Conservation (phyloP, 2,113 vertebrate genomes). For the Cichladusa arquata region DNA sequence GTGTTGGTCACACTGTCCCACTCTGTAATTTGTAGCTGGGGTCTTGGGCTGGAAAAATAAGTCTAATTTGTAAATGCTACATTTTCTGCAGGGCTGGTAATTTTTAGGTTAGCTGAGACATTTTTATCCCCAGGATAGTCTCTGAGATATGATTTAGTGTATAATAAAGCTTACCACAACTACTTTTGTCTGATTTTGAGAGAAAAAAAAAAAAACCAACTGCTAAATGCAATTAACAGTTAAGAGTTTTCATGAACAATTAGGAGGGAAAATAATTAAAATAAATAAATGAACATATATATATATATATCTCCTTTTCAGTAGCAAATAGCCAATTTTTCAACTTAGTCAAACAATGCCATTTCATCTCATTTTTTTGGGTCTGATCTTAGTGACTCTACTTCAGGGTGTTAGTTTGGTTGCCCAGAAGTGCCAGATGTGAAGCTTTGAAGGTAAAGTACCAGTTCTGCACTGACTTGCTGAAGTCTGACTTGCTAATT, state of each 20-base stretch:
- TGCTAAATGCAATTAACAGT: not conserved
- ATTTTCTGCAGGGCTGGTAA: not conserved
- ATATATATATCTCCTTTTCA: not conserved
- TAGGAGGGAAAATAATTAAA: not conserved
- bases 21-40: not conserved
- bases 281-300: too few relatives aligned
- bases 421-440: not conserved
- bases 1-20: not conserved
- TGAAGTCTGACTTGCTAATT: not conserved
- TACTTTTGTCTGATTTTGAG: not conserved
- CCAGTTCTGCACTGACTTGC: not conserved
- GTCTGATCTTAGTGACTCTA: not conserved
- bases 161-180: not conserved
- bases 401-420: not conserved
- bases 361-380: not conserved
- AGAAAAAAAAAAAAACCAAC: fast-evolving
- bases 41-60: not conserved
- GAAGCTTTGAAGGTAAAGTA: not conserved
- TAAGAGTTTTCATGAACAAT: not conserved
- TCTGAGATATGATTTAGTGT: not conserved
- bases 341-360: not conserved
- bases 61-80: not conserved
- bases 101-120: not conserved
- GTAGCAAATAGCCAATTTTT: fast-evolving
- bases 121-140: not conserved